Evolutionary conservation across 64 coral and sea anemone species (phyloP).

Genomic region (Catalaphyllia jardinei): DNA sequence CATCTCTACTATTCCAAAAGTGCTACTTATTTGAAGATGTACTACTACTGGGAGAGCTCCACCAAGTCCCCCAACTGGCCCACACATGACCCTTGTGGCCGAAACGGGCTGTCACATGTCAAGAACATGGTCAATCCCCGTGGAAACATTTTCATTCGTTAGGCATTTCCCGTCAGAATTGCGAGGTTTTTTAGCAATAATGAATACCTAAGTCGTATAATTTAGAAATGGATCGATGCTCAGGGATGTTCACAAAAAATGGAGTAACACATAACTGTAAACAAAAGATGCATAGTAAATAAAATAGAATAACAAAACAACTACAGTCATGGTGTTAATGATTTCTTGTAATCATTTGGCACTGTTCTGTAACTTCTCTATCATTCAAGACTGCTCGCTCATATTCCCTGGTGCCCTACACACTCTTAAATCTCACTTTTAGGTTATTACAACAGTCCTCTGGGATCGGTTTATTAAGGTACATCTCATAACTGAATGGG

Average conservation of each 20-base stretch:
- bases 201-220: too few species aligned
- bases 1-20: conserved; percentile 13
- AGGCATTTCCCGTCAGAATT: background rate
- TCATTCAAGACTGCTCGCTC: too few species aligned
- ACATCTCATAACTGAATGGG: too few species aligned
- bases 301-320: background rate
- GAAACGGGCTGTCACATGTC: background rate
- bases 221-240: too few species aligned
- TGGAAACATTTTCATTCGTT: conserved; percentile 67
- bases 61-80: conserved; percentile 49
- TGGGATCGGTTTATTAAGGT: too few species aligned
- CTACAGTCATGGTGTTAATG: background rate
- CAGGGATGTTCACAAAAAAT: too few species aligned
- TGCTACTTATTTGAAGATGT: conserved; percentile 11
- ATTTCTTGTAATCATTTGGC: too few species aligned
- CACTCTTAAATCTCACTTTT: too few species aligned
- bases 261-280: background rate
- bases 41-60: conserved; percentile 40
- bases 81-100: conserved; percentile 59
- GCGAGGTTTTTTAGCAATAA: background rate
- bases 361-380: too few species aligned
- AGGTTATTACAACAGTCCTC: too few species aligned
- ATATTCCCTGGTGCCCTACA: too few species aligned
- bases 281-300: background rate
- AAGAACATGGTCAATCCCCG: conserved; percentile 45